Evolutionary conservation across 2,797 vertebrate species (phyloP).

Genomic region (Glossophaga mutica): DNA sequence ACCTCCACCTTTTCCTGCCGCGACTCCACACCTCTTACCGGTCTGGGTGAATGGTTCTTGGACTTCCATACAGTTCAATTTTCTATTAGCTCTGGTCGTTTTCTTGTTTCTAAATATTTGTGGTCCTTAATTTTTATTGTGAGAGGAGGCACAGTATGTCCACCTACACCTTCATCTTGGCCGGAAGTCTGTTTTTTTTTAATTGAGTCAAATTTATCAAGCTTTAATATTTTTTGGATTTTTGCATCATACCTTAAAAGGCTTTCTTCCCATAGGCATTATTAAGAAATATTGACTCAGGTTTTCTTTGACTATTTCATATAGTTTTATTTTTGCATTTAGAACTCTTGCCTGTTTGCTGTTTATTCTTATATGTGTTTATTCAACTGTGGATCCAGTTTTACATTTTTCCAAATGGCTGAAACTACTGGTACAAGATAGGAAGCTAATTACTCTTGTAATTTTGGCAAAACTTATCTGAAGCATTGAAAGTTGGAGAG

Average conservation of each 20-base stretch:
- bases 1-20: too few species aligned
- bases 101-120: too few species aligned
- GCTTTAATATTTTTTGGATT: background rate
- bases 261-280: background rate
- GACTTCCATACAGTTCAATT: too few species aligned
- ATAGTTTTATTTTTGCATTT: background rate
- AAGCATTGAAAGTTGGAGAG: background rate
- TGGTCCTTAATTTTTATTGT: too few species aligned
- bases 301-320: background rate
- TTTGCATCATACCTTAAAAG: background rate
- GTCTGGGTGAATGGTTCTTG: too few species aligned
- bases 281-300: background rate
- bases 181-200: too few species aligned
- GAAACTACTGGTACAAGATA: background rate
- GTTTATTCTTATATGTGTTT: background rate
- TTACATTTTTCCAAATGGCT: background rate
- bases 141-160: too few species aligned
- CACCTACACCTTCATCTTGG: too few species aligned
- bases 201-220: too few species aligned
- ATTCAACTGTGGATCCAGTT: background rate
- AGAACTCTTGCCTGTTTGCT: background rate
- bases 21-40: too few species aligned
- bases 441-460: background rate
- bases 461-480: background rate
- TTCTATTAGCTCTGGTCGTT: too few species aligned